Evolutionary conservation across 1,140 invertebrate genomes (phyloP), one percentile per base, ranked within the genome.

Genomic region (Diachasma alloeum): DNA sequence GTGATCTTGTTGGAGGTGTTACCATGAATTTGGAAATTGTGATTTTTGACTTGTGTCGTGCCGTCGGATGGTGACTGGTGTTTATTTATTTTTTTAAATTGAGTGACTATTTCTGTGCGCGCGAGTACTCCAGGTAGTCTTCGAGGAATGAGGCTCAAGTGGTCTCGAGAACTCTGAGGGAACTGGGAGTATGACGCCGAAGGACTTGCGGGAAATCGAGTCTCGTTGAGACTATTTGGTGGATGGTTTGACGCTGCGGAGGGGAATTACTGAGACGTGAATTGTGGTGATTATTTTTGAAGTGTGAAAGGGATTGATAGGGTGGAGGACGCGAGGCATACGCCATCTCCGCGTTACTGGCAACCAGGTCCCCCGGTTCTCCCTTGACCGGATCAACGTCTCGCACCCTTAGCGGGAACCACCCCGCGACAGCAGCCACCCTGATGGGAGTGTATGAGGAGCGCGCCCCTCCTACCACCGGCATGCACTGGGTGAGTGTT

Each of bases 381-480:
- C 84, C 85, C 79, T 82, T 84, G 83, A 82, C 77, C 80, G 77
- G 80, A 81, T 83, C 86, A 82, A 83, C 83, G 83, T 86, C 85
- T 84, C 83, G 82, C 85, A 86, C 83, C 83, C 84, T 86, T 83
- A 78, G 86, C 85, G 88, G 87, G 87, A 89, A 84, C 81, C 83
- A 88, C 84, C 85, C 87, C 87, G 86, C 84, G 81, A 87, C 83
- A 87, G 86, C 87, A 87, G 86, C 88, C 88, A 90, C 88, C 87
- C 90, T 90, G 89, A 91, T 91, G 90, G 90, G 90, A 89, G 90
- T 91, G 89, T 91, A 90, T 91, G 90, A 91, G 89, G 89, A 90
- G 85, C 89, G 88, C 87, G 87, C 88, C 87, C 87, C 88, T 89
- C 88, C 89, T 85, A 89, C 88, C 84, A 90, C 89, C 90, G 90